Percentiles rank a stretch among this genome's conserved stretches.
phyloP scores from a whole-genome alignment of 2,797 vertebrate genomes.

The Alfaro cultratus region DNA sequence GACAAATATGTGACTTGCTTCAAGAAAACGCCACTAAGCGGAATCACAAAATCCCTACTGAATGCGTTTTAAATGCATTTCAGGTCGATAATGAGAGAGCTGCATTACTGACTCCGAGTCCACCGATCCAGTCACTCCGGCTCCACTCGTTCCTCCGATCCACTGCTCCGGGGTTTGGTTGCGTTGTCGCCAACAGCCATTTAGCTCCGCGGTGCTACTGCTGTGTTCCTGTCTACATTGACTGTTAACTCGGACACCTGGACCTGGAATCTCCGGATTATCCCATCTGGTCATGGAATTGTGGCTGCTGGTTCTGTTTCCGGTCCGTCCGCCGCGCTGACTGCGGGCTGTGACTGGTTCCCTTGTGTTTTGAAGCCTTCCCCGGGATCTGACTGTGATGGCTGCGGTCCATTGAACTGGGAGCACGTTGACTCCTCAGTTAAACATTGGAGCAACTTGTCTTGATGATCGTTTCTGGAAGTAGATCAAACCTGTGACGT shows the following conservation, averaged over 20 bases:
- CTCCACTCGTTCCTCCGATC: slow-evolving; percentile 52
- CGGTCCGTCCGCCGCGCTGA: slow-evolving; percentile 16
- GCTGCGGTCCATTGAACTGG: slow-evolving; percentile 69
- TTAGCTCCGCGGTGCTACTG: slow-evolving; percentile 55
- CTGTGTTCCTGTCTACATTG: slow-evolving; percentile 1
- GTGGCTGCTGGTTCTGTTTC: not conserved
- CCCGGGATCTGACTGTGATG: slow-evolving; percentile 66
- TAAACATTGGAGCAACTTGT: slow-evolving; percentile 6
- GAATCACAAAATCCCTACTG: not conserved
- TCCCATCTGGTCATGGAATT: slow-evolving; percentile 42
- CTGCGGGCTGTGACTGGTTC: slow-evolving; percentile 7
- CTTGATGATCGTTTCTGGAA: slow-evolving; percentile 11
- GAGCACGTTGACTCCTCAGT: slow-evolving; percentile 68
- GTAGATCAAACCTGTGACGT: slow-evolving; percentile 57
- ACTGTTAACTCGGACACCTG: slow-evolving; percentile 35
- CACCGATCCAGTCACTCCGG: slow-evolving; percentile 29
- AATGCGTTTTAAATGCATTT: not conserved
- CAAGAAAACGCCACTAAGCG: not conserved
- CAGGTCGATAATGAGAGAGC: not conserved
- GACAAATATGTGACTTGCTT: not conserved
- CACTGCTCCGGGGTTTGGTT: slow-evolving; percentile 51
- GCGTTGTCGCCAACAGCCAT: slow-evolving; percentile 60
- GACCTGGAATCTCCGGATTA: slow-evolving; percentile 28
- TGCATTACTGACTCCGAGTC: not conserved
- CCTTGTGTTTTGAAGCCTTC: slow-evolving; percentile 8